Percentiles rank a stretch among this genome's conserved stretches.
phyloP scores from a whole-genome alignment of 2,113 vertebrate species.

The Mola mola region DNA sequence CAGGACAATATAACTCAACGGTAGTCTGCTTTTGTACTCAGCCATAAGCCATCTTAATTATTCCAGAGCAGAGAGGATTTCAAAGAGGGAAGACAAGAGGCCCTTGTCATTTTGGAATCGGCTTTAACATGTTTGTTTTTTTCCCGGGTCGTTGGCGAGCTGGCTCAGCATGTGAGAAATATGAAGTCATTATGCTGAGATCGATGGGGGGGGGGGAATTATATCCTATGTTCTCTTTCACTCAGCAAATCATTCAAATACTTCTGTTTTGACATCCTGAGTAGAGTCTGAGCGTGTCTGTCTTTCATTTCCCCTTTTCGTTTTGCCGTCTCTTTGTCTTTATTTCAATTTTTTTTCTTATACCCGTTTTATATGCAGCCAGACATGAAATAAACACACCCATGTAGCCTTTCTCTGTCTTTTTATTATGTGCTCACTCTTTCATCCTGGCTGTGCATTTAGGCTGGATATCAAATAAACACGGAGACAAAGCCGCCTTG shows the following conservation, averaged over 20 bases:
- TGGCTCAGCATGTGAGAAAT: constrained; percentile 27
- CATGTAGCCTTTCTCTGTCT: constrained; percentile 9
- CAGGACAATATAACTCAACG: constrained; percentile 29
- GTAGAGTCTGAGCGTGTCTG: constrained; percentile 24
- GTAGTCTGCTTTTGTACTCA: constrained; percentile 48
- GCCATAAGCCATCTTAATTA: constrained; percentile 61
- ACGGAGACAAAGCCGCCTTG: constrained; percentile 48
- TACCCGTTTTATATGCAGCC: constrained; percentile 27
- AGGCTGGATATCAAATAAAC: constrained; percentile 66
- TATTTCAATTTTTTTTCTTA: not conserved
- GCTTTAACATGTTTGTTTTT: constrained; percentile 53
- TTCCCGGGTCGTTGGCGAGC: constrained; percentile 44
- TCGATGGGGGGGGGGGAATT: constrained; percentile 44
- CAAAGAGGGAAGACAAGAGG: constrained; percentile 57
- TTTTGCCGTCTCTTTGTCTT: not conserved
- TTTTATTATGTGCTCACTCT: constrained; percentile 43
- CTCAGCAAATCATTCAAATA: constrained; percentile 47
- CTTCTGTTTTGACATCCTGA: constrained; percentile 55
- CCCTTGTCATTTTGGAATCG: constrained; percentile 40
- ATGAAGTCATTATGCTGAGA: constrained; percentile 51
- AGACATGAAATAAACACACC: constrained; percentile 60
- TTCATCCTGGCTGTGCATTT: constrained; percentile 33
- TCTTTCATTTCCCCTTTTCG: constrained; percentile 41
- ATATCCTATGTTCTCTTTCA: constrained; percentile 31
- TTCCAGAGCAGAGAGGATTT: constrained; percentile 56